Percentiles rank a stretch among this genome's conserved stretches.
Conservation (phyloP, 2,888 invertebrate species). For the Andrena bicolor region DNA sequence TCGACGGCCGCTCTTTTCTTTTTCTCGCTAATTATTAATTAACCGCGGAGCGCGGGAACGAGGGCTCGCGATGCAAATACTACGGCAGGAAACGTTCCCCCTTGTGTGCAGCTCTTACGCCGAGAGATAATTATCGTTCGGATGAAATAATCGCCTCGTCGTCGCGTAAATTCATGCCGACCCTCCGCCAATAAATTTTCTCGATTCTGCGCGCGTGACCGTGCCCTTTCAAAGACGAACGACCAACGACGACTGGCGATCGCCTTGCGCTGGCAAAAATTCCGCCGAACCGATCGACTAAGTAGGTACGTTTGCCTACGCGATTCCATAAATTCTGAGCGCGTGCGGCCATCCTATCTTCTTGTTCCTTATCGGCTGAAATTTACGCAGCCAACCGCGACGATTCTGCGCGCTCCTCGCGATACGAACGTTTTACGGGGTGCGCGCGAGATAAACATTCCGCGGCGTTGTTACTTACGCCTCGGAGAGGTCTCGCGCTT, state of each 20-base stretch:
- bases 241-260: neutral
- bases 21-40: conserved; percentile 17
- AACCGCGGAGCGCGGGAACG: neutral
- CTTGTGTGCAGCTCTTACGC: neutral
- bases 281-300: neutral
- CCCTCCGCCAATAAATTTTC: conserved; percentile 3
- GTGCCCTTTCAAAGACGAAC: conserved; percentile 1
- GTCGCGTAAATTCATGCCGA: conserved; percentile 15
- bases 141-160: conserved; percentile 25
- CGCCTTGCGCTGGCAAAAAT: neutral
- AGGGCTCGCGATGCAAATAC: neutral
- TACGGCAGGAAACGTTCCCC: conserved; percentile 9
- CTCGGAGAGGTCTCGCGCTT: neutral
- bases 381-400: conserved; percentile 26
- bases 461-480: conserved; percentile 14
- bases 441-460: conserved; percentile 1
- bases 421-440: neutral
- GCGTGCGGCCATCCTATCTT: neutral
- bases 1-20: conserved; percentile 6
- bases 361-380: neutral
- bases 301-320: neutral
- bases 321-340: neutral
- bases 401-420: conserved; percentile 12
- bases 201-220: conserved; percentile 6
- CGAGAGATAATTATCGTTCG: conserved; percentile 21